Evolutionary conservation across 2,888 invertebrate genomes (phyloP).

Genomic region (Onthophagus sagittarius): DNA sequence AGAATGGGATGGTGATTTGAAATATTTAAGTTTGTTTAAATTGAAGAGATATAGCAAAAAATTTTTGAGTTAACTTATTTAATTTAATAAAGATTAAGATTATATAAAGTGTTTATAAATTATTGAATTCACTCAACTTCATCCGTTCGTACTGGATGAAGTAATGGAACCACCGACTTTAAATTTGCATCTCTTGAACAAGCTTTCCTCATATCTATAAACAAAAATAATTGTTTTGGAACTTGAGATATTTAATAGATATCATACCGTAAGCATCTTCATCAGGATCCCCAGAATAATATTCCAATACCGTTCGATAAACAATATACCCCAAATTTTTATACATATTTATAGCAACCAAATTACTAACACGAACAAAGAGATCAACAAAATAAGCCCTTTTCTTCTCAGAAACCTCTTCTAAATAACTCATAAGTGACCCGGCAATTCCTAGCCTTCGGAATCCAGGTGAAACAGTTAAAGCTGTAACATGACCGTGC

Average conservation of each 20-base stretch:
- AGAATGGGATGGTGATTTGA: conserved; percentile 66
- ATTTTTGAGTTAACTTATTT: conserved; percentile 1
- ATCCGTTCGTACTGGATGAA: conserved; percentile 92
- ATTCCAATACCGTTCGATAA: conserved; percentile 93
- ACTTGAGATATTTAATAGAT: conserved; percentile 18
- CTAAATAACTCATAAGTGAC: conserved; percentile 88
- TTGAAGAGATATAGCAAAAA: conserved; percentile 56
- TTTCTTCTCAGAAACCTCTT: conserved; percentile 95
- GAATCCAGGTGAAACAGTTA: conserved; percentile 94
- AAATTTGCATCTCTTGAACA: conserved; percentile 87
- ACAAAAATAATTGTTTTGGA: not conserved
- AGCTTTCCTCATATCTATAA: conserved; percentile 97
- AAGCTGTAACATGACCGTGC: conserved; percentile 99
- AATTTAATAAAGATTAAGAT: not conserved
- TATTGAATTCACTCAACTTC: conserved; percentile 69
- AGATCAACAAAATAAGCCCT: conserved; percentile 96
- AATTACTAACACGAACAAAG: conserved; percentile 96
- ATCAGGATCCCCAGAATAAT: conserved; percentile 96
- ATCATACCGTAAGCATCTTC: conserved; percentile 95
- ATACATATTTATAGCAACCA: conserved; percentile 97
- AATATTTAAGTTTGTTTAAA: conserved; percentile 64
- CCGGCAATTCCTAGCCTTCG: conserved; percentile 89
- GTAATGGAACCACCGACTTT: conserved; percentile 88
- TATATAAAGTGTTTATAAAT: not conserved
- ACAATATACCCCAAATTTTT: conserved; percentile 93